Evolutionary conservation across 2,113 vertebrate species (phyloP).

Genomic region (Phalacrocorax pelagicus): DNA sequence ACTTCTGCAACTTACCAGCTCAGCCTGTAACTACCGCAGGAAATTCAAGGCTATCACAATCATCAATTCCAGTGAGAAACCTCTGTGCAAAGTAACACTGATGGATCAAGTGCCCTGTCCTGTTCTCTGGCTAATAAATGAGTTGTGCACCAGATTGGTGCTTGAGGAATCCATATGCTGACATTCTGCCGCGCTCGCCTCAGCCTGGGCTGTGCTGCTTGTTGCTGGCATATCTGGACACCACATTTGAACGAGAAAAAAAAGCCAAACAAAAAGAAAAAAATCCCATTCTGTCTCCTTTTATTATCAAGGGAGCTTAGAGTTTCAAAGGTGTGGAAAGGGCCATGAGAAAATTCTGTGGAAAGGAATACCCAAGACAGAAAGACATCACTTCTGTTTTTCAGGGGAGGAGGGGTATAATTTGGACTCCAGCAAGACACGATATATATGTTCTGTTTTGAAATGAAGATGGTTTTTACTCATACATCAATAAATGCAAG

Average conservation of each 20-base stretch:
- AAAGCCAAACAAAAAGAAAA: neutral
- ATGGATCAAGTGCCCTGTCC: slow-evolving; percentile 22
- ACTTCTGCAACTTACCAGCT: neutral
- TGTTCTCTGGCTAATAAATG: slow-evolving; percentile 3
- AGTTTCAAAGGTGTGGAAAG: neutral
- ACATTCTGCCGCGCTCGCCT: neutral
- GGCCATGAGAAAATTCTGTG: neutral
- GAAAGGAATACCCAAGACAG: neutral
- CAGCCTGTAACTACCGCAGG: neutral
- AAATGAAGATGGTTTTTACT: neutral
- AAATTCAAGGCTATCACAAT: neutral
- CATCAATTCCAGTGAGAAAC: neutral
- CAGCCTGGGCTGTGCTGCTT: neutral
- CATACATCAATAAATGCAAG: neutral
- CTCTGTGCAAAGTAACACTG: neutral
- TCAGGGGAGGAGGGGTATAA: neutral
- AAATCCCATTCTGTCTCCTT: neutral
- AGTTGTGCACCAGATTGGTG: slow-evolving; percentile 36
- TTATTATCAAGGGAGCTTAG: neutral
- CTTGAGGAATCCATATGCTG: slow-evolving; percentile 45
- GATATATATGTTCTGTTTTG: neutral
- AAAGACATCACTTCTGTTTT: neutral
- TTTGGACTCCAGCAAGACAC: neutral
- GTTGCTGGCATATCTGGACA: slow-evolving; percentile 4
- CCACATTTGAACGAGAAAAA: neutral